Conservation (phyloP, 1,140 invertebrate genomes). For the Gonatopus flavifemur region DNA sequence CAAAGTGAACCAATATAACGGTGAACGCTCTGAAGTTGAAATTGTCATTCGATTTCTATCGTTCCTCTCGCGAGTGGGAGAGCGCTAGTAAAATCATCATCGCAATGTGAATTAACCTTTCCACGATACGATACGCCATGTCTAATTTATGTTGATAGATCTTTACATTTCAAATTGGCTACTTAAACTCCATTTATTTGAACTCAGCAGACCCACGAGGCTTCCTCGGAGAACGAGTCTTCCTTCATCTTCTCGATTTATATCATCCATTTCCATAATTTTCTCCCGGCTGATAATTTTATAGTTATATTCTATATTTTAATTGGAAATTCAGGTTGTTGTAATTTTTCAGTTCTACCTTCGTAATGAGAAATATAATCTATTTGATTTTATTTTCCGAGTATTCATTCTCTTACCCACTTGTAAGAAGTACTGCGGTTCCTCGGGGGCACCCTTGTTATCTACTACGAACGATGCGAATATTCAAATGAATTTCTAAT, state of each 20-base stretch:
- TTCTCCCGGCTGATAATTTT: slow-evolving; percentile 50
- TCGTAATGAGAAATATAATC: too few relatives aligned
- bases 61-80: slow-evolving; percentile 10
- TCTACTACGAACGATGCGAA: slow-evolving; percentile 38
- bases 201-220: slow-evolving; percentile 17
- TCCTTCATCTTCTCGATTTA: slow-evolving; percentile 42
- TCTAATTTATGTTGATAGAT: slow-evolving; percentile 46
- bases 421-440: too few relatives aligned
- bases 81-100: slow-evolving; percentile 23
- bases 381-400: too few relatives aligned
- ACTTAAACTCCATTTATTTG: slow-evolving; percentile 41
- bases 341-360: too few relatives aligned
- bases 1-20: too few relatives aligned
- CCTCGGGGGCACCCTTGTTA: slow-evolving; percentile 23
- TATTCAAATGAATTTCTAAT: slow-evolving; percentile 54
- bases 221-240: slow-evolving; percentile 19
- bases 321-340: too few relatives aligned
- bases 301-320: too few relatives aligned
- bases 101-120: slow-evolving; percentile 7
- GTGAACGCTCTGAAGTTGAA: slow-evolving; percentile 6
- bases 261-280: slow-evolving; percentile 56
- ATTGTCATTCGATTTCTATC: slow-evolving; percentile 20
- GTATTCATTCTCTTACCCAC: too few relatives aligned
- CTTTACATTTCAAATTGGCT: slow-evolving; percentile 45
- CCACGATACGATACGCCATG: slow-evolving; percentile 15